Percentiles rank a stretch among this genome's conserved stretches.
These are phyloP conservation scores for Raja brachyura DNA, from an alignment of 2,113 vertebrate species.

Conservation along the genomic window DNA sequence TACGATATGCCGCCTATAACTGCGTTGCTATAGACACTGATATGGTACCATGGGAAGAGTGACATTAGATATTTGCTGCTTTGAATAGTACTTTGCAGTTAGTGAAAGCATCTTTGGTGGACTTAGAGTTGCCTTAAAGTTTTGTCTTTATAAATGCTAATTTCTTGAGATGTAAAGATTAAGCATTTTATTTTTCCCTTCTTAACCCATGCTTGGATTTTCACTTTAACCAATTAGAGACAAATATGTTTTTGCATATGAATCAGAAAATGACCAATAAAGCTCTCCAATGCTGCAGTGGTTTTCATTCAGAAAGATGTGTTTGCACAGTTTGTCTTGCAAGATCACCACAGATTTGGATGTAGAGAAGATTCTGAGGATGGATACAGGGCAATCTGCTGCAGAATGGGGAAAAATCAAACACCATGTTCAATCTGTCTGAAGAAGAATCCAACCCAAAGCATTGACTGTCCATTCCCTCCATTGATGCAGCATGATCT, in stretches of 20 bases:
- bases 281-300: background rate
- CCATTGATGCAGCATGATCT: no score
- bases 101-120: background rate
- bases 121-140: background rate
- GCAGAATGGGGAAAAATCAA: background rate
- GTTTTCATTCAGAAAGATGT: background rate
- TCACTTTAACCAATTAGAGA: background rate
- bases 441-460: no score
- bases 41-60: constrained; percentile 97
- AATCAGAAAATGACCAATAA: background rate
- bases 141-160: background rate
- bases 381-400: background rate
- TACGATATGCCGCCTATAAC: constrained; percentile 94
- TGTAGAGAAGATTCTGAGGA: background rate
- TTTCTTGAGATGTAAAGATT: background rate
- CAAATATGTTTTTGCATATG: background rate
- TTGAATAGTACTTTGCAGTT: background rate
- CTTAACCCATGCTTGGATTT: background rate
- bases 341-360: background rate
- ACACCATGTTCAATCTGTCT: background rate
- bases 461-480: no score
- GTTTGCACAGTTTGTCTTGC: background rate
- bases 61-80: constrained; percentile 42
- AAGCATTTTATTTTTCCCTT: background rate
- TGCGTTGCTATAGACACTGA: constrained; percentile 96